These are phyloP conservation scores for Fratercula arctica DNA, from an alignment of 2,797 vertebrate species.

Conservation along the genomic window DNA sequence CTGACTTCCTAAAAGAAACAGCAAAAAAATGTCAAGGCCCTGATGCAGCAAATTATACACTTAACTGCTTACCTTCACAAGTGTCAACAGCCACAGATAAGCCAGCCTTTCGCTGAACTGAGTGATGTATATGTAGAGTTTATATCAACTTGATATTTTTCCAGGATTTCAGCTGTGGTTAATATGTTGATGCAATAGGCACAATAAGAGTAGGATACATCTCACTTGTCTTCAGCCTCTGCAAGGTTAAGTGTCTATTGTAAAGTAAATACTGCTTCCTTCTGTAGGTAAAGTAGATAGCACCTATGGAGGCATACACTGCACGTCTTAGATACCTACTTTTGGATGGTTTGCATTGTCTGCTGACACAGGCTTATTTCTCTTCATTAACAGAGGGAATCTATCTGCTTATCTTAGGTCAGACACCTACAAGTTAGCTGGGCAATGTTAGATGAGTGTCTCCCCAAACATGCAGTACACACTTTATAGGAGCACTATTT, in stretches of 20 bases:
- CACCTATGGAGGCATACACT: background rate
- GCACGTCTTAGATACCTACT: background rate
- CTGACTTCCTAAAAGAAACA: background rate
- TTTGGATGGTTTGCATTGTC: background rate
- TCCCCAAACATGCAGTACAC: background rate
- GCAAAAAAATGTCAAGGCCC: background rate
- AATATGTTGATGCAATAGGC: background rate
- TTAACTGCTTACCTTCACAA: background rate
- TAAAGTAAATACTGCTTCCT: background rate
- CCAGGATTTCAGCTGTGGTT: background rate
- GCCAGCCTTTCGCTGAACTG: background rate
- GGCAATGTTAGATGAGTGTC: background rate
- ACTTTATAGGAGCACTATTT: background rate
- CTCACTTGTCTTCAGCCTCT: background rate
- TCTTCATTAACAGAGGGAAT: background rate
- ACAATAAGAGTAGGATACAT: background rate
- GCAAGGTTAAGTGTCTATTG: background rate
- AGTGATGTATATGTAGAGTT: background rate
- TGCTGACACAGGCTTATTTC: background rate
- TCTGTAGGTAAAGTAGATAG: background rate
- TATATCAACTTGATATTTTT: background rate
- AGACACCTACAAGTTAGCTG: background rate
- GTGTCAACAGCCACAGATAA: background rate
- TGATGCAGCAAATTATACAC: background rate
- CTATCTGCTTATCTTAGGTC: background rate